Percentiles rank a stretch among this genome's conserved stretches.
Evolutionary conservation across 2,888 invertebrate species (phyloP).

Genomic region (Noctua pronuba): DNA sequence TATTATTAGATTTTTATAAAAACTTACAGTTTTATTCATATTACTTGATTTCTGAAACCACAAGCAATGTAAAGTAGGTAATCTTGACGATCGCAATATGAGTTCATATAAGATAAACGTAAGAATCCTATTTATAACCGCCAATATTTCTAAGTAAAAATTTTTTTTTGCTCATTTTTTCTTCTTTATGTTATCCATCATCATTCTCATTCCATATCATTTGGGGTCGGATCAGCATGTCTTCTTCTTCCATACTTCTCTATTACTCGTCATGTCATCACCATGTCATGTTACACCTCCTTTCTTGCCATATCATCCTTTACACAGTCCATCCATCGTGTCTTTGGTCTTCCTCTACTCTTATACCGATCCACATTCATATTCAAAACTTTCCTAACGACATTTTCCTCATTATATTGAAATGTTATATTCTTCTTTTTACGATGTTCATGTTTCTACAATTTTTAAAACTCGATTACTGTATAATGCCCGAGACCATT

Average conservation of each 20-base stretch:
- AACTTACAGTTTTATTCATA: slow-evolving; percentile 46
- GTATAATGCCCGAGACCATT: not conserved
- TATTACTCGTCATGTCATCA: too few relatives aligned
- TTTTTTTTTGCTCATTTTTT: not conserved
- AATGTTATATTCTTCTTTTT: too few relatives aligned
- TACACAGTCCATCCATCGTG: too few relatives aligned
- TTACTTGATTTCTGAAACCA: slow-evolving; percentile 25
- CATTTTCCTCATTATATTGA: too few relatives aligned
- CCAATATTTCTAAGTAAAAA: not conserved
- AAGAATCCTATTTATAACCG: not conserved
- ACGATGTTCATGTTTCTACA: not conserved
- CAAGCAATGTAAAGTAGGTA: slow-evolving; percentile 28
- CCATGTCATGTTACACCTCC: too few relatives aligned
- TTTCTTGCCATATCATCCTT: too few relatives aligned
- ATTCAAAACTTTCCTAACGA: too few relatives aligned
- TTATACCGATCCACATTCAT: too few relatives aligned
- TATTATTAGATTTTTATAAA: slow-evolving; percentile 53
- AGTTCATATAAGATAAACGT: slow-evolving; percentile 7
- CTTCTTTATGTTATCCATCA: not conserved
- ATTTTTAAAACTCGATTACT: not conserved
- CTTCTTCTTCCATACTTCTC: too few relatives aligned
- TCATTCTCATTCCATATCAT: too few relatives aligned
- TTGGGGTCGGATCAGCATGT: too few relatives aligned
- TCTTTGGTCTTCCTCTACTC: too few relatives aligned
- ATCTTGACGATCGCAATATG: not conserved